Evolutionary conservation across 2,797 vertebrate genomes (phyloP), one percentile per base, ranked within the genome.

Genomic region (Chaenodraco wilsoni): DNA sequence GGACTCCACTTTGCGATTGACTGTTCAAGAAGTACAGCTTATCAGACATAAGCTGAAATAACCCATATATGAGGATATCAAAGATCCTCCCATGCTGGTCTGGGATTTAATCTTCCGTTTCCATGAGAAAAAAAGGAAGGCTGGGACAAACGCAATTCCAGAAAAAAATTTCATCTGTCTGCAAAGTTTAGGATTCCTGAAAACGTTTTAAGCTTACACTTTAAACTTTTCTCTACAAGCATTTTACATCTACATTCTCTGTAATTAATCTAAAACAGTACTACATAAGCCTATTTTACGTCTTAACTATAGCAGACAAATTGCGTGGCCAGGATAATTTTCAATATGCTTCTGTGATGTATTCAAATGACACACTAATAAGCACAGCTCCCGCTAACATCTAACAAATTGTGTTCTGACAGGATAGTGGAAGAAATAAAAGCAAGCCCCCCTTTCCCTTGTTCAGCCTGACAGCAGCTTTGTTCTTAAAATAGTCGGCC

Each of bases 401-500:
- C 74, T 10, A 72, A 51, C 71, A 79, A 73, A 84, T 82, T 71
- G 81, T n/a, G 66, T 72, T 78, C 78, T 82, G 76, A 80, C 82
- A 83, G 73, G 76, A 62, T 58, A 76, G 81, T 31, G 45, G 65
- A 44, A 76, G 62, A 76, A 80, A 87, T 76, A 87, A 81, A 89
- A 89, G 72, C 60, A 55, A 85, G 79, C 69, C 77, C 76, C 72
- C 78, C 72, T 77, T 90, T 75, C 62, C 78, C 84, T 86, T 91
- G 90, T 93, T 92, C 86, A 78, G 84, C 85, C 82, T 21, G 78
- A 83, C 50, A 11, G 72, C 74, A 85, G 89, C 92, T 94, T 94
- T 93, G 92, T 93, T 93, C 91, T 83, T 87, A 90, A 93, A 92
- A 93, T 92, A 93, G 91, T 90, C 69, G 1, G 82, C 76, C 86